phyloP scores from a whole-genome alignment of 2,113 vertebrate genomes.

The Indicator maculatus region DNA sequence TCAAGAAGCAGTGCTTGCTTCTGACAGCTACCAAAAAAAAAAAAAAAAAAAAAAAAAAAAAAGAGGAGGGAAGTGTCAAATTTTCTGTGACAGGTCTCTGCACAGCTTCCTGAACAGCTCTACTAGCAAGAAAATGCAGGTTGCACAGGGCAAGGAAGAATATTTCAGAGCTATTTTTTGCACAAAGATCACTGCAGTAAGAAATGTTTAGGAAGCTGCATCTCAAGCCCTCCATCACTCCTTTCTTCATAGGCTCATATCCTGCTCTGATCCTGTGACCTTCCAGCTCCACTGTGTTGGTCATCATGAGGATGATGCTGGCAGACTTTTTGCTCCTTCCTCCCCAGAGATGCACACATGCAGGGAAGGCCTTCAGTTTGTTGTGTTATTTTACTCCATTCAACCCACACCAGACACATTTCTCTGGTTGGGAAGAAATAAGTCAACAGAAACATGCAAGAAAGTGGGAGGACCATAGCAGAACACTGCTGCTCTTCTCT shows the following conservation, averaged over 20 bases:
- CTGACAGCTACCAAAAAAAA: not conserved
- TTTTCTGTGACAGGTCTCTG: not conserved
- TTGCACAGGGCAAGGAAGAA: not conserved
- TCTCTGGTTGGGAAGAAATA: not conserved
- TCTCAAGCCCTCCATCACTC: not conserved
- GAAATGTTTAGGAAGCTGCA: not conserved
- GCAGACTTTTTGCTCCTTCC: not conserved
- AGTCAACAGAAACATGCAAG: accelerated
- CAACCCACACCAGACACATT: not conserved
- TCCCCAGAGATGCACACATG: not conserved
- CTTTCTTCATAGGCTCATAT: not conserved
- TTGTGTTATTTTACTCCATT: not conserved
- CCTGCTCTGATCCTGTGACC: not conserved
- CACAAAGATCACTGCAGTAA: not conserved
- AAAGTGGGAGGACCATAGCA: not conserved
- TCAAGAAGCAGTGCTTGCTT: not conserved
- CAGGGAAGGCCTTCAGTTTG: not conserved
- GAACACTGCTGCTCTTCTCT: not conserved
- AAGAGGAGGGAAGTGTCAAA: not conserved
- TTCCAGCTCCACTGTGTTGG: not conserved
- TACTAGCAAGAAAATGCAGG: not conserved
- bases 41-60: no score
- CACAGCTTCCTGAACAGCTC: conserved; percentile 17
- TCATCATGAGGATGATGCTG: not conserved
- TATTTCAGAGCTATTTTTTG: not conserved